phyloP scores from a whole-genome alignment of 2,888 invertebrate species.

The Stenoptilia bipunctidactyla region DNA sequence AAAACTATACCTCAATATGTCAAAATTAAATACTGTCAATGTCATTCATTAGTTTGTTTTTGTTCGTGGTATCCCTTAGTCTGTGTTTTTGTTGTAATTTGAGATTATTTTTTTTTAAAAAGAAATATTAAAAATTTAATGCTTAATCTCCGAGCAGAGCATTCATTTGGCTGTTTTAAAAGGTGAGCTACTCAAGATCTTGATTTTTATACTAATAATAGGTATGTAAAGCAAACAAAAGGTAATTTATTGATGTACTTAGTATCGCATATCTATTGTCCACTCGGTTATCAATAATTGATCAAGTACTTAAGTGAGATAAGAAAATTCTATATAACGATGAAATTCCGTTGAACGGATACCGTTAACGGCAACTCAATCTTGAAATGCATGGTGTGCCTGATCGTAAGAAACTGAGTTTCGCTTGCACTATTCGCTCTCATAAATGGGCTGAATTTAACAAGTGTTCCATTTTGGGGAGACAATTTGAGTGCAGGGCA shows the following conservation, averaged over 20 bases:
- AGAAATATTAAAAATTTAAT: too few relatives aligned
- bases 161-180: too few relatives aligned
- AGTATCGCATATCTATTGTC: neutral
- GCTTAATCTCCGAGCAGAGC: too few relatives aligned
- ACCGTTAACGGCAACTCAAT: slow-evolving; percentile 30
- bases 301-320: slow-evolving; percentile 39
- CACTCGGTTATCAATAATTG: slow-evolving; percentile 37
- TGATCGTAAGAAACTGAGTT: neutral
- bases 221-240: too few relatives aligned
- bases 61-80: too few relatives aligned
- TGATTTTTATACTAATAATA: too few relatives aligned
- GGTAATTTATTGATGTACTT: too few relatives aligned
- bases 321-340: slow-evolving; percentile 58
- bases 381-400: neutral
- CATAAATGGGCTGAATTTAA: slow-evolving; percentile 47
- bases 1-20: too few relatives aligned
- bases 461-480: slow-evolving; percentile 22
- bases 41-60: neutral
- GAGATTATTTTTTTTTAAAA: too few relatives aligned
- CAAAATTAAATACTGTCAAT: slow-evolving; percentile 2
- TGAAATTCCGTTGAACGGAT: slow-evolving; percentile 41
- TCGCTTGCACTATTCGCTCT: neutral
- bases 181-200: too few relatives aligned
- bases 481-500: slow-evolving; percentile 33
- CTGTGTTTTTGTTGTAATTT: too few relatives aligned